Evolutionary conservation across 2,113 vertebrate species (phyloP).

Genomic region (Thamnophis sirtalis): DNA sequence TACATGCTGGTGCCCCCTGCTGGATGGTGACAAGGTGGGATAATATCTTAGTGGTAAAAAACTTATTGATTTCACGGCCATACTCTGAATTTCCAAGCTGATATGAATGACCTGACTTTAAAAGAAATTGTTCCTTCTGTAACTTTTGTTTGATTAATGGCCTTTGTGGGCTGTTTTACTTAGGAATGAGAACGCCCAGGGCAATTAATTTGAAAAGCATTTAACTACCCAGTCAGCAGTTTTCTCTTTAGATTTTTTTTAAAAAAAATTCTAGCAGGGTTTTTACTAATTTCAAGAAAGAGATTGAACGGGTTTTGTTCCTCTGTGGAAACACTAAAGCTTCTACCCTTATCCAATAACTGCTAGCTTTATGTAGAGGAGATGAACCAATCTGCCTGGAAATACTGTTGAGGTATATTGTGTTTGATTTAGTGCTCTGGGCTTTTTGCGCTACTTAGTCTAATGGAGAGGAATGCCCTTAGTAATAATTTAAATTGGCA

Average conservation of each 20-base stretch:
- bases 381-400: not conserved
- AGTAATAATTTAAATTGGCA: not conserved
- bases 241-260: not conserved
- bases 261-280: not conserved
- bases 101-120: not conserved
- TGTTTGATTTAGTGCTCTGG: not conserved
- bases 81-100: not conserved
- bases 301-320: not conserved
- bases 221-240: not conserved
- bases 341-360: not conserved
- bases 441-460: not conserved
- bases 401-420: not conserved
- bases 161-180: not conserved
- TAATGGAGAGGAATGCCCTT: not conserved
- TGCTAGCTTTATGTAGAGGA: not conserved
- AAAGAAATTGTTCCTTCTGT: not conserved
- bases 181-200: not conserved
- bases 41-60: not conserved
- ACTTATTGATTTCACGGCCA: not conserved
- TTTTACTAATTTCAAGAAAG: not conserved
- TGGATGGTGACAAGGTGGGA: not conserved
- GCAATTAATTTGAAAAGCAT: not conserved
- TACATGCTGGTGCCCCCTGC: conserved; percentile 18
- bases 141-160: not conserved
- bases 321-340: not conserved